Base-by-base conservation (phyloP, 1,140 invertebrate genomes). In the Procambarus clarkii region DNA sequence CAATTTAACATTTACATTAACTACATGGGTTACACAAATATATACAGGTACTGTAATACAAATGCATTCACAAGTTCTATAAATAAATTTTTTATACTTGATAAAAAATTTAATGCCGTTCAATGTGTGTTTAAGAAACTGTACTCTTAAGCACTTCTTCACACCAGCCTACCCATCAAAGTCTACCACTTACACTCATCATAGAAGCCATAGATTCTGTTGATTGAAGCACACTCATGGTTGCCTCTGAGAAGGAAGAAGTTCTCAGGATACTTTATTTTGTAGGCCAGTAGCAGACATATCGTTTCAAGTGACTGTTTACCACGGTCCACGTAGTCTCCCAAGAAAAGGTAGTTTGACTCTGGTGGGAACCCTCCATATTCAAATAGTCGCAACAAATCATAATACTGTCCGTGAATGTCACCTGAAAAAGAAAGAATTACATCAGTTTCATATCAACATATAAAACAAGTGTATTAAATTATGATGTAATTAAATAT, bases 321-420 rank as follows among this genome's bases (percentile, higher is more conserved):
- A 92, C 98, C 98, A 94, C 98, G 96, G 94, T 98, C 98, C 21
- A 98, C 98, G 94, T 98, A 98, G 95, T 98, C 98, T 54, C 99
- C 95, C 96, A 99, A 96, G 95, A 99, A 99, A 92, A 99, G 95
- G 95, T 99, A 99, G 95, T 99, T 99, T 54, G 98, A 98, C 95
- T 99, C 99, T n/a, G 99, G 99, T 76, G 99, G 99, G 95, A 99
- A 99, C n/a, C 99, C 98, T 88, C 99, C 99, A 95, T 99, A 99
- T 94, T 99, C 99, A 95, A 99, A 99, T 91, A 99, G 95, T 94
- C 99, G 97, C 92, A 99, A 95, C 58, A 99, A 95, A 95, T 99
- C 99, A 94, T 99, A 99, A 94, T 99, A 99, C 95, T 99, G 98
- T 93, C 99, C 99, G 94, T 99, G 99, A 94, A 99, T 99, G 94